Conservation (phyloP, 2,113 vertebrate genomes). For the Ranitomeya imitator region DNA sequence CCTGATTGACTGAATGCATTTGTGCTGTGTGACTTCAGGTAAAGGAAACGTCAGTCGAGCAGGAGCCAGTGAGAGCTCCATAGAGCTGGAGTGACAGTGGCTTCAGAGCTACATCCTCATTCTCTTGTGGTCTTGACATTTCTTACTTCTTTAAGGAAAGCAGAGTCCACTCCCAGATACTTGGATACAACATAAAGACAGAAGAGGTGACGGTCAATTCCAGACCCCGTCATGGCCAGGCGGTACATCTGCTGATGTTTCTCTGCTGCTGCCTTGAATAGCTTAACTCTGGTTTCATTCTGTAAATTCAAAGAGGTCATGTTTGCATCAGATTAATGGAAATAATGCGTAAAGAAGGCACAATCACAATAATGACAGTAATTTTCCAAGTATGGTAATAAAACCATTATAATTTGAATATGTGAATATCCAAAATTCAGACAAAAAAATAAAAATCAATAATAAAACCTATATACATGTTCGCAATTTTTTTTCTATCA, state of each 20-base stretch:
- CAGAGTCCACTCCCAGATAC: slow-evolving; percentile 90
- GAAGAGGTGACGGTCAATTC: slow-evolving; percentile 96
- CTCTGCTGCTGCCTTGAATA: slow-evolving; percentile 78
- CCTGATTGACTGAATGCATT: too few species aligned
- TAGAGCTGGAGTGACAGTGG: too few species aligned
- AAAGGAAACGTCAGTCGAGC: too few species aligned
- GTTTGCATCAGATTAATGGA: background rate
- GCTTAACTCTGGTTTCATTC: slow-evolving; percentile 73
- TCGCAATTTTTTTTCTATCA: too few species aligned
- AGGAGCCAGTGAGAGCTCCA: too few species aligned
- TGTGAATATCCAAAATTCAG: too few species aligned
- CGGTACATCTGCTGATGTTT: slow-evolving; percentile 90
- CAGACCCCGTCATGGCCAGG: slow-evolving; percentile 88
- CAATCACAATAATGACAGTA: background rate
- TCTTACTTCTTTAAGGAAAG: slow-evolving; percentile 91
- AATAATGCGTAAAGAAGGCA: background rate
- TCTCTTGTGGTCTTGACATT: too few species aligned
- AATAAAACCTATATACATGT: too few species aligned
- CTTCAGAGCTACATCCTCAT: too few species aligned
- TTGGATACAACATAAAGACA: slow-evolving; percentile 97
- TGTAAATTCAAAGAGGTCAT: background rate
- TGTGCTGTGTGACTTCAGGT: too few species aligned
- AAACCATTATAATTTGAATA: background rate
- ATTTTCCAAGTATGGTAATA: background rate
- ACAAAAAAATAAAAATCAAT: too few species aligned